These are phyloP conservation scores for Trachelus troglodyta DNA, from an alignment of 2,888 invertebrate species.

Conservation along the genomic window DNA sequence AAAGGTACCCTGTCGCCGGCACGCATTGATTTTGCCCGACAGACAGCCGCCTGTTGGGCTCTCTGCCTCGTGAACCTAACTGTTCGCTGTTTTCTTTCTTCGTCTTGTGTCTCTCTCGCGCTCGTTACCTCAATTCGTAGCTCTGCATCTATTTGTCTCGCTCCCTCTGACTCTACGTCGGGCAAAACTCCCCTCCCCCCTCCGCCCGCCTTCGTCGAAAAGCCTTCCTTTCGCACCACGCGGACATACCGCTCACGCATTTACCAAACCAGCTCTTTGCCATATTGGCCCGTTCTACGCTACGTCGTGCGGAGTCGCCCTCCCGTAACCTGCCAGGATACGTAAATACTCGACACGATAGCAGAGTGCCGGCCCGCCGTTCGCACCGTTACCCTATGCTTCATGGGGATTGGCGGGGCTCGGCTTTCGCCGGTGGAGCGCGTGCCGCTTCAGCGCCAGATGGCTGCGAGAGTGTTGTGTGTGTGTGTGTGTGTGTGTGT, in stretches of 20 bases:
- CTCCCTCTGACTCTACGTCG: slow-evolving; percentile 16
- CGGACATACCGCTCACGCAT: background rate
- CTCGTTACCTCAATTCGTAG: slow-evolving; percentile 17
- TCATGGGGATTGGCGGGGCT: slow-evolving; percentile 16
- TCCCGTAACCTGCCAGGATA: background rate
- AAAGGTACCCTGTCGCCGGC: slow-evolving; percentile 57
- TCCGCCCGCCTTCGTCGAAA: background rate
- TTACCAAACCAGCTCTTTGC: background rate
- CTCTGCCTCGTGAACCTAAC: slow-evolving; percentile 49
- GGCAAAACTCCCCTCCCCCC: background rate
- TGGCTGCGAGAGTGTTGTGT: slow-evolving; percentile 27
- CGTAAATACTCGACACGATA: background rate
- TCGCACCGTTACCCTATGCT: slow-evolving; percentile 22
- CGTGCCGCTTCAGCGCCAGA: slow-evolving; percentile 38
- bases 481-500: background rate
- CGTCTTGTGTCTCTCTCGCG: background rate
- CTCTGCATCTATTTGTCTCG: slow-evolving; percentile 18
- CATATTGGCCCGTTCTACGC: background rate
- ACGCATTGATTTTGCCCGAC: slow-evolving; percentile 64
- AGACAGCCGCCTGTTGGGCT: slow-evolving; percentile 59
- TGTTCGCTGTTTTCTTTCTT: slow-evolving; percentile 32
- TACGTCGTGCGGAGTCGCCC: background rate
- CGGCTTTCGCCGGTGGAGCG: slow-evolving; percentile 28
- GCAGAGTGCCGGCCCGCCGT: slow-evolving; percentile 2
- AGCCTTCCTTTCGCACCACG: slow-evolving; percentile 8